phyloP scores from a whole-genome alignment of 2,797 vertebrate species.

The Spinus olivaceus region DNA sequence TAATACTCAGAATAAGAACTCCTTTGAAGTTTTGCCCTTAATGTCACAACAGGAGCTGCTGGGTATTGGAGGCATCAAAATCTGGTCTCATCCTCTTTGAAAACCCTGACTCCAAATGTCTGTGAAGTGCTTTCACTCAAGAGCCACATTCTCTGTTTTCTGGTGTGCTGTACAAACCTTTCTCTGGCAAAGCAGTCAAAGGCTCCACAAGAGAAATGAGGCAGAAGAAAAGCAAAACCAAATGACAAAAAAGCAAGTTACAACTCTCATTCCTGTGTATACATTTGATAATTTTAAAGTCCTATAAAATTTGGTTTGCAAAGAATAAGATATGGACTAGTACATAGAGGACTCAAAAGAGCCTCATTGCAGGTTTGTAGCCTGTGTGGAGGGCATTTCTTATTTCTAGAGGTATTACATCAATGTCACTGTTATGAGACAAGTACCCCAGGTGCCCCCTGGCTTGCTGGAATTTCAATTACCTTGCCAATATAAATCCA shows the following conservation, averaged over 20 bases:
- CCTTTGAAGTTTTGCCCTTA: constrained; percentile 21
- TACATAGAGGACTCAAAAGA: not conserved
- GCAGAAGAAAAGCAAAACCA: not conserved
- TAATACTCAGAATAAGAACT: not conserved
- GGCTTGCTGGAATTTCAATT: constrained; percentile 22
- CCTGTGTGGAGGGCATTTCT: not conserved
- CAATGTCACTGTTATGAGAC: not conserved
- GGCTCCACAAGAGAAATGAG: not conserved
- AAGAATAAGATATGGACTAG: not conserved
- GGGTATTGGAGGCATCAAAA: not conserved
- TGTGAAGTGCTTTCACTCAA: not conserved
- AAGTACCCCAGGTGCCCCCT: not conserved
- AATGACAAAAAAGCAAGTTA: not conserved
- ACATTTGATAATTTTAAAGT: not conserved
- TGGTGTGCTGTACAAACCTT: not conserved
- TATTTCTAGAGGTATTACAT: not conserved
- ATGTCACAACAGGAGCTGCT: not conserved
- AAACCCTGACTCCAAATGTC: not conserved
- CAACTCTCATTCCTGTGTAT: not conserved
- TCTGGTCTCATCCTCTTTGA: not conserved
- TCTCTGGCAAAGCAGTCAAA: not conserved
- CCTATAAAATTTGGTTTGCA: not conserved
- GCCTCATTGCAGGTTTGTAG: not conserved
- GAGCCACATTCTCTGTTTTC: not conserved
- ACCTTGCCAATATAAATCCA: not conserved